Percentiles rank a stretch among this genome's conserved stretches.
Conservation (phyloP, 2,113 vertebrate species). For the Callaeas wilsoni region DNA sequence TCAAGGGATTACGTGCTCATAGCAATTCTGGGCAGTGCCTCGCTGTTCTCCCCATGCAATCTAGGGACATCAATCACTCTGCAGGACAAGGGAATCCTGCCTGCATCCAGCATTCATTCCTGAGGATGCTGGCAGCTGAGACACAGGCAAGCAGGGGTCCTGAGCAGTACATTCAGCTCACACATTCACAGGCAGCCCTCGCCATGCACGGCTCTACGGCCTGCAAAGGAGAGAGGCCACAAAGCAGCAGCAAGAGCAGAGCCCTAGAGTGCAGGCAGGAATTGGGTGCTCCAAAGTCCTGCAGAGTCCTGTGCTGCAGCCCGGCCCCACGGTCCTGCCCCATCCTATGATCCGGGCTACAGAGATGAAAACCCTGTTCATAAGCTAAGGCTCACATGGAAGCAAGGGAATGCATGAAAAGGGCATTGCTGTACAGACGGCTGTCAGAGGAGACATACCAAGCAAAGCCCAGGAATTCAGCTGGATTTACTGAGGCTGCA, state of each 20-base stretch:
- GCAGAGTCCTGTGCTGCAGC: background rate
- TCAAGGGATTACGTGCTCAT: background rate
- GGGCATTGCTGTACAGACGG: background rate
- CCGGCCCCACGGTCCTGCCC: background rate
- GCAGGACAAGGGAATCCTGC: background rate
- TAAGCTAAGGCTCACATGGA: background rate
- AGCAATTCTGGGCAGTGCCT: background rate
- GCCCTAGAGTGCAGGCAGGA: background rate
- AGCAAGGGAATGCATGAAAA: background rate
- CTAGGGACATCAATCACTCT: background rate
- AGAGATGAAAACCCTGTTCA: background rate
- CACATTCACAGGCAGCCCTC: background rate
- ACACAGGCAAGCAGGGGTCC: background rate
- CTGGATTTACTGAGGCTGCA: background rate
- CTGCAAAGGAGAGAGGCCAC: background rate
- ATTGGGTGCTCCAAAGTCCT: background rate
- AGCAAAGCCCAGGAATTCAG: background rate
- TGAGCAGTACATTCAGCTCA: background rate
- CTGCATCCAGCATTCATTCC: background rate
- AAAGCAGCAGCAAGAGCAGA: background rate
- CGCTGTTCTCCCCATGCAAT: accelerated
- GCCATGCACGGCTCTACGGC: accelerated
- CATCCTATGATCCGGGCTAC: background rate
- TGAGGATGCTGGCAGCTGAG: background rate
- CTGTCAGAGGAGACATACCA: background rate